Evolutionary conservation across 2,797 vertebrate species (phyloP), one percentile per base, ranked within the genome.

Genomic region (Phrynocephalus vlangalii): DNA sequence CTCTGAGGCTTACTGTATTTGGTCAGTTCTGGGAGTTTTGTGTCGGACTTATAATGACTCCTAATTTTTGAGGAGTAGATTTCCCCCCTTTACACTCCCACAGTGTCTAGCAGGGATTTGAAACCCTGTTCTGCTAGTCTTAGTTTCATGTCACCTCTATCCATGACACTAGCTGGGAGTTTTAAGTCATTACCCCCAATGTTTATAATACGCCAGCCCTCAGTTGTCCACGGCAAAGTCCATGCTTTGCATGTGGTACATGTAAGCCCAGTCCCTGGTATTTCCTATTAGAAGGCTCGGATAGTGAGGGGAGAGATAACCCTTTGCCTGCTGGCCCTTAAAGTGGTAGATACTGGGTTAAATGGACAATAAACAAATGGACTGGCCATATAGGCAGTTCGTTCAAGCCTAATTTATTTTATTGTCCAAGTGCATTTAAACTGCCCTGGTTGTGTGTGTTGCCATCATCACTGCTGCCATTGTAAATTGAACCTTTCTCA

Each of bases 401-500:
- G 44, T 5, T 50, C 22, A 9, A 70, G 38, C 22, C 44, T n/a
- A n/a, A n/a, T 33, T 80, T 76, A 84, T 84, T 75, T 75, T 86
- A 73, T 81, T 86, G 82, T 28, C 33, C 79, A 84, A 84, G 77
- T 28, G 56, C 77, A 84, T 50, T 84, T 72, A n/a, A 80, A 63
- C 22, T 33, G 66, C n/a, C n/a, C 33, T 66, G 73, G 30, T 48
- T 1, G 60, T 4, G 56, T 8, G 75, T 30, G 56, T n/a, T 56
- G n/a, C 7, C 48, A 38, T 81, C 70, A 81, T 85, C 84, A 81
- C 79, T 30, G 72, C 72, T 83, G 73, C 66, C 73, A 82, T 44
- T 48, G 24, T 82, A 82, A 85, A 89, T 82, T 89, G 73, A 44
- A 30, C 7, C 4, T 78, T 86, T 76, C 79, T 89, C 73, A 86